phyloP scores from a whole-genome alignment of 2,113 vertebrate species.

The Apteryx mantelli region DNA sequence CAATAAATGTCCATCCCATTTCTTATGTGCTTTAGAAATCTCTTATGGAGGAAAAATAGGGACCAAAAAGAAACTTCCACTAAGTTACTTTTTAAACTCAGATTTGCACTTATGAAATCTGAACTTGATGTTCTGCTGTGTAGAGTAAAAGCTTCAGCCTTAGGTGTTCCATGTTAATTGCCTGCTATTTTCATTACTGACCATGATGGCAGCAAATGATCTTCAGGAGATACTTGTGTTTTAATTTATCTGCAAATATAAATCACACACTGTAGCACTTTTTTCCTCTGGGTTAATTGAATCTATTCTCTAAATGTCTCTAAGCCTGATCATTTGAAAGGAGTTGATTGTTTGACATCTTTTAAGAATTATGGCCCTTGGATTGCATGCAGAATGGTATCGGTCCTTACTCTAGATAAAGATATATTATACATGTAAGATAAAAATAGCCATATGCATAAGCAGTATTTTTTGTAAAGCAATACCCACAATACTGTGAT shows the following conservation, averaged over 20 bases:
- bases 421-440: not conserved
- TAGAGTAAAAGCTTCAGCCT: slow-evolving; percentile 39
- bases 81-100: slow-evolving; percentile 32
- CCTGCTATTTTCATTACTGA: slow-evolving; percentile 66
- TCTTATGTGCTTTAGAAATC: slow-evolving; percentile 30
- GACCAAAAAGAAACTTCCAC: not conserved
- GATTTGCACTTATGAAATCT: not conserved
- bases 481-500: not conserved
- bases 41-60: not conserved
- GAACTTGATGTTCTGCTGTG: not conserved
- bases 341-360: slow-evolving; percentile 58
- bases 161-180: slow-evolving; percentile 65
- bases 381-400: slow-evolving; percentile 38
- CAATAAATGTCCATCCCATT: not conserved
- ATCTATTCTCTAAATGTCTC: slow-evolving; percentile 78
- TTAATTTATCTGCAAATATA: slow-evolving; percentile 80
- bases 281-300: slow-evolving; percentile 74
- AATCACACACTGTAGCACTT: slow-evolving; percentile 76
- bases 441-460: not conserved
- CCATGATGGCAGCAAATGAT: slow-evolving; percentile 59
- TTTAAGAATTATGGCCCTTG: slow-evolving; percentile 62
- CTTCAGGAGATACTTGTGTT: slow-evolving; percentile 69
- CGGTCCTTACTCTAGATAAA: slow-evolving; percentile 43
- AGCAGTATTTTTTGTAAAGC: slow-evolving; percentile 43
- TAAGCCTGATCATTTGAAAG: slow-evolving; percentile 68